Percentiles rank a stretch among this genome's conserved stretches.
Evolutionary conservation across 2,888 invertebrate genomes (phyloP).

Genomic region (Tuta absoluta): DNA sequence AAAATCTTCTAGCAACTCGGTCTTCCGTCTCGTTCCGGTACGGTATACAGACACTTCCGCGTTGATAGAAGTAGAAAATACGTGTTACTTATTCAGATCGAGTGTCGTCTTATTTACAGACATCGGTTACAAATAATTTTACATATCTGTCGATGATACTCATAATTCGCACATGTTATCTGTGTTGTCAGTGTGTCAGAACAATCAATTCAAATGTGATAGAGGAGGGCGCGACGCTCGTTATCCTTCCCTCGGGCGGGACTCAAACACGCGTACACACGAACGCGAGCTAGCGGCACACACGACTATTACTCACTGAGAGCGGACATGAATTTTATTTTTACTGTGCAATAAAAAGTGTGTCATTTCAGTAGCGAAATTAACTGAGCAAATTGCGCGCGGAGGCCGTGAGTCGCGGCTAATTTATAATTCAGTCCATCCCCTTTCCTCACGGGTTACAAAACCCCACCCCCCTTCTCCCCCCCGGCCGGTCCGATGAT

Average conservation of each 20-base stretch:
- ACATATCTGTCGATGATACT: too few relatives aligned
- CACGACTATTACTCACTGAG: neutral
- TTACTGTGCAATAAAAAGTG: neutral
- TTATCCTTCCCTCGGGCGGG: neutral
- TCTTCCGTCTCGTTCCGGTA: too few relatives aligned
- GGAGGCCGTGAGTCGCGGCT: neutral
- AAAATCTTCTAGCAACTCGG: too few relatives aligned
- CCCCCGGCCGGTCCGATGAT: neutral
- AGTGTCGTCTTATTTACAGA: too few relatives aligned
- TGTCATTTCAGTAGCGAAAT: neutral
- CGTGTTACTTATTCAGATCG: too few relatives aligned
- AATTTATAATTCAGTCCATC: constrained; percentile 2
- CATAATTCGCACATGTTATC: too few relatives aligned
- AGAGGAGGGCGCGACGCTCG: constrained; percentile 16
- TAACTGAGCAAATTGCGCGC: neutral
- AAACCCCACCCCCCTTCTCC: neutral
- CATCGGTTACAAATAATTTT: too few relatives aligned
- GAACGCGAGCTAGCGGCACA: neutral
- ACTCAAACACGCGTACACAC: neutral
- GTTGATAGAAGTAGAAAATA: too few relatives aligned
- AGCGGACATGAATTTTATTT: neutral
- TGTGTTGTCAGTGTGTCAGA: constrained; percentile 12
- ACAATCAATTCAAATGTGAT: constrained; percentile 19
- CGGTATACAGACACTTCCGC: too few relatives aligned
- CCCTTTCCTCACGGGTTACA: neutral